Base-by-base conservation (phyloP, 2,113 vertebrate genomes). In the cattle (Bos taurus) region DNA sequence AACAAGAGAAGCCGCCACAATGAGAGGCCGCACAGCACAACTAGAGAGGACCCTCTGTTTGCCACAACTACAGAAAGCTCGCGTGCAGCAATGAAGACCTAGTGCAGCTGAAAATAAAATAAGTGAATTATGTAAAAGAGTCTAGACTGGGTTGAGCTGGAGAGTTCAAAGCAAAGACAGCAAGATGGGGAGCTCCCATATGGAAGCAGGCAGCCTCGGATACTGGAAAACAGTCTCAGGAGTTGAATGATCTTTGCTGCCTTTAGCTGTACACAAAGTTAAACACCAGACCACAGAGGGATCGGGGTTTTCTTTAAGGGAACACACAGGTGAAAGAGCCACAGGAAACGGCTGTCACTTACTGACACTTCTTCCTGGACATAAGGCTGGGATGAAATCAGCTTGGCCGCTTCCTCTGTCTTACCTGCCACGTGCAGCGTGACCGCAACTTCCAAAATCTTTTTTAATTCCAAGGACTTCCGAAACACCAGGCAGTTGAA, bases 361-460 rank as follows among this genome's bases (percentile, higher is more conserved):
- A 1, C 0, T 4, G 0, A 0, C 2, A 6, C 11, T 28, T 11
- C 7, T 9, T 10, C 85, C 3, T 0, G 81, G 60, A 15, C 0
- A 1, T 0, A 3, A 16, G 33, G 7, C 62, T 36, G 74, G 52
- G 33, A 1, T 0, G 48, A 23, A 40, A 3, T 25, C 15, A 0
- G 12, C 4, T 56, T 26, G 1, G 33, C 26, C 0, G 14, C 16
- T 15, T 15, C 4, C 0, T 13, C 6, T 0, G 36, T 60, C 98
- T 98, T 95, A 99, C 99, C 99, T 97, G 98, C 99, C 94, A 99
- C 98, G 1, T 78, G 97, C 92, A 99, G 96, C 1, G 23, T 92
- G 46, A 98, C 97, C 36, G 12, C 1, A 3, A 48, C n/a, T 0
- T 94, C 3, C 62, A 98, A 1, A 90, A 95, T 0, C 8, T 0